These are phyloP conservation scores for Drosophila simulans DNA, from an alignment of 1,140 invertebrate genomes.

Conservation along the genomic window DNA sequence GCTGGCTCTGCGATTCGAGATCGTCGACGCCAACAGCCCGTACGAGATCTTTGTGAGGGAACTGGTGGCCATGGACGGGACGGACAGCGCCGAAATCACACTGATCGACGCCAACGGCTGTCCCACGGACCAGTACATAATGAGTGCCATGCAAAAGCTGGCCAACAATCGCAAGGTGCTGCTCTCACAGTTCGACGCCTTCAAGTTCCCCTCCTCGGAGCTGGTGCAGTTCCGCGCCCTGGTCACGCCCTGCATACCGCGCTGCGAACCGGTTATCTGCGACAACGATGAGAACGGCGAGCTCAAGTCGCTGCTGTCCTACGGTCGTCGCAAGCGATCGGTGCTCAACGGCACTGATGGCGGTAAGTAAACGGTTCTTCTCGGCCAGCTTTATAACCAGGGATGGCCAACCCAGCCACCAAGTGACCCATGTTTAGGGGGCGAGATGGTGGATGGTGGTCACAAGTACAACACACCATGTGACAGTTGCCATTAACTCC, in stretches of 20 bases:
- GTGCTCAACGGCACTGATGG: conserved; percentile 75
- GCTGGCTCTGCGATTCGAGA: conserved; percentile 95
- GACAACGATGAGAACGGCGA: conserved; percentile 92
- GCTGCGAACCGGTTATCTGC: conserved; percentile 96
- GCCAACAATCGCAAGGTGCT: conserved; percentile 89
- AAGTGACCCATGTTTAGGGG: conserved; percentile 16
- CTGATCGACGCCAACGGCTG: conserved; percentile 96
- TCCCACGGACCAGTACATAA: conserved; percentile 96
- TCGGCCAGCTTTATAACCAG: conserved; percentile 18
- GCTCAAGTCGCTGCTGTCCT: conserved; percentile 91
- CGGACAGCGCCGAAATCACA: conserved; percentile 95
- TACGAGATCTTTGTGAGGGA: conserved; percentile 98
- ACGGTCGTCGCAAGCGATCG: conserved; percentile 87
- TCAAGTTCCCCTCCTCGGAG: conserved; percentile 97
- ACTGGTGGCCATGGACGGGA: conserved; percentile 96
- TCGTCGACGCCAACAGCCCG: conserved; percentile 94
- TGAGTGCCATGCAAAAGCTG: conserved; percentile 95
- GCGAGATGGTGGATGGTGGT: no score
- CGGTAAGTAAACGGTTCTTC: conserved; percentile 71
- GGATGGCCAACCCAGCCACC: conserved; percentile 29
- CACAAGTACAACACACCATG: not conserved
- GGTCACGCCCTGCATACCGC: conserved; percentile 96
- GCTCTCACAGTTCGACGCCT: conserved; percentile 96
- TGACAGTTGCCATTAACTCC: conserved; percentile 11
- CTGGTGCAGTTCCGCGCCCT: conserved; percentile 97